These are phyloP conservation scores for Hippocampus mohnikei DNA, from an alignment of 2,113 vertebrate species.

Conservation along the genomic window DNA sequence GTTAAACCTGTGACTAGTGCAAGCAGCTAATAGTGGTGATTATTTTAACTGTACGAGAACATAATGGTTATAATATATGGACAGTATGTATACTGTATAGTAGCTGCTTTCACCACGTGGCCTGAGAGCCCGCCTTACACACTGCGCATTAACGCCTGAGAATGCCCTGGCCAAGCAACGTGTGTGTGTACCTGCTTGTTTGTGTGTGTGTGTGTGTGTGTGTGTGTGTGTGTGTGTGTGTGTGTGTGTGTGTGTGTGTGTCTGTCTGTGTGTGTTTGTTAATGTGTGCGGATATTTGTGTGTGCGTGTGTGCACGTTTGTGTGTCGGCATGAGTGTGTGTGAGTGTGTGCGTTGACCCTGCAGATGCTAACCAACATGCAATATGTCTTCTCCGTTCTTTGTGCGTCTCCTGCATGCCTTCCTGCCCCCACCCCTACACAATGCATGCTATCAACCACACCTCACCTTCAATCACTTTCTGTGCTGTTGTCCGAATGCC, in stretches of 20 bases:
- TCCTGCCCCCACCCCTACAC: conserved; percentile 25
- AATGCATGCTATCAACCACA: conserved; percentile 65
- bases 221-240: conserved; percentile 28
- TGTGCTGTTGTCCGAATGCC: conserved; percentile 37
- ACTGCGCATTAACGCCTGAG: conserved; percentile 67
- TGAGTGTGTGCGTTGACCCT: conserved; percentile 48
- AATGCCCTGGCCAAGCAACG: conserved; percentile 55
- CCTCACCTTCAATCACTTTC: conserved; percentile 56
- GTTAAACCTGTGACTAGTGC: not conserved
- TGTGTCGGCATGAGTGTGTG: conserved; percentile 51
- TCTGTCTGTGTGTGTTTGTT: conserved; percentile 20
- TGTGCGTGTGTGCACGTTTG: not conserved
- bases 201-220: conserved; percentile 30
- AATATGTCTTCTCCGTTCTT: conserved; percentile 62
- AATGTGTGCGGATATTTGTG: no score
- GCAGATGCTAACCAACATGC: conserved; percentile 68
- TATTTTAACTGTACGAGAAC: no score
- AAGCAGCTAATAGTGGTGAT: no score
- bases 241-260: not conserved
- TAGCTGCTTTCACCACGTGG: not conserved
- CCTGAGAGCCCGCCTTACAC: conserved; percentile 53
- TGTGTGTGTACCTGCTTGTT: not conserved
- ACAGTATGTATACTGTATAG: no score
- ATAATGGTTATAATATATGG: not conserved
- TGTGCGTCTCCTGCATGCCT: conserved; percentile 78